These are phyloP conservation scores for Papilio protenor DNA, from an alignment of 2,888 invertebrate genomes.

Conservation along the genomic window DNA sequence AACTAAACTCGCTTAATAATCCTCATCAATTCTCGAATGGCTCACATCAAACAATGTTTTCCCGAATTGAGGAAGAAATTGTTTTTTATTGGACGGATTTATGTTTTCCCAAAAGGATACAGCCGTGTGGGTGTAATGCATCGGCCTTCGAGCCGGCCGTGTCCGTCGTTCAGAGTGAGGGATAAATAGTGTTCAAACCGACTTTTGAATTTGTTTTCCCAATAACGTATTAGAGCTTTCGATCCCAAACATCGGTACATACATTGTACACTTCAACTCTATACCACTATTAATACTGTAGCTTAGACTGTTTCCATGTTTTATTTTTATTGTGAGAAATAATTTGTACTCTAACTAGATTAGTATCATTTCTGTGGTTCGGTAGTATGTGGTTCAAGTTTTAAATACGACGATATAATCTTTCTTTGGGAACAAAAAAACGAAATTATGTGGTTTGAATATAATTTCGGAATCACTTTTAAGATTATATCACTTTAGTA, in stretches of 20 bases:
- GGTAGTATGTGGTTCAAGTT: constrained; percentile 4
- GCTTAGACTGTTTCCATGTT: constrained; percentile 9
- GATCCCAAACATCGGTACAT: constrained; percentile 21
- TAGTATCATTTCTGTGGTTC: not conserved
- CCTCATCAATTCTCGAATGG: constrained; percentile 40
- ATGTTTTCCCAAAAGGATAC: constrained; percentile 53
- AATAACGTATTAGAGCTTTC: constrained; percentile 47
- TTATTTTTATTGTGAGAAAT: constrained; percentile 22
- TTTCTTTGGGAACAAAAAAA: not conserved
- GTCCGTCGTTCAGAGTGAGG: constrained; percentile 50
- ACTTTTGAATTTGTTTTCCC: constrained; percentile 52
- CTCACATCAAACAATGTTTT: constrained; percentile 42
- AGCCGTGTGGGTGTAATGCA: constrained; percentile 50
- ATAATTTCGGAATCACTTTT: too few relatives aligned
- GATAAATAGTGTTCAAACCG: constrained; percentile 52
- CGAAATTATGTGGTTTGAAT: not conserved
- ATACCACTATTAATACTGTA: constrained; percentile 14
- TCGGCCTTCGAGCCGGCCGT: constrained; percentile 51
- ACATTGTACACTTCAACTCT: constrained; percentile 16
- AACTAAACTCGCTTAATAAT: constrained; percentile 41
- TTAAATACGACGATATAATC: not conserved
- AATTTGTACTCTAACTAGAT: not conserved
- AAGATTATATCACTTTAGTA: not conserved
- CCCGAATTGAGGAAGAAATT: constrained; percentile 38
- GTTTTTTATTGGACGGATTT: constrained; percentile 49